Evolutionary conservation across 2,888 invertebrate genomes (phyloP).

Genomic region (Agonopterix heracliana): DNA sequence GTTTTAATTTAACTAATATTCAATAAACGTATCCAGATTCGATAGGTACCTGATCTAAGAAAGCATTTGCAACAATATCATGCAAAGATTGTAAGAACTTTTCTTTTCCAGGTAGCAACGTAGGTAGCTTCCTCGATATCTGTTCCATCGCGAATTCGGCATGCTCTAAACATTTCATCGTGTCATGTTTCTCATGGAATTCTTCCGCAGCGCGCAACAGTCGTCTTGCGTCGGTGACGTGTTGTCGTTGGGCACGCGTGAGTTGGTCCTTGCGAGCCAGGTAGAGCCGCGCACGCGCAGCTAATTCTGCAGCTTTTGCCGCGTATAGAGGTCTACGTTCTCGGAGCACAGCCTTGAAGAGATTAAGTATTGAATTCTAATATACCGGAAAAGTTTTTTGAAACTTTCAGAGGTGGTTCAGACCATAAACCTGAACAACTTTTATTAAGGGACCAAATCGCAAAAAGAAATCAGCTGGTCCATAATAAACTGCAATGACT

Average conservation of each 20-base stretch:
- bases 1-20: no score
- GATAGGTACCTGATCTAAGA: slow-evolving; percentile 52
- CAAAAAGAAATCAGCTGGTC: no score
- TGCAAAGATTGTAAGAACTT: slow-evolving; percentile 52
- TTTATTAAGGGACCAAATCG: not conserved
- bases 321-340: slow-evolving; percentile 61
- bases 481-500: no score
- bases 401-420: no score
- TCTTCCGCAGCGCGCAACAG: slow-evolving; percentile 39
- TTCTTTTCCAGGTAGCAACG: slow-evolving; percentile 54
- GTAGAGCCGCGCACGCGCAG: slow-evolving; percentile 44
- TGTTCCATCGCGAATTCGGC: slow-evolving; percentile 63
- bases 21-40: no score
- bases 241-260: slow-evolving; percentile 45
- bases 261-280: slow-evolving; percentile 46
- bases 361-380: not conserved
- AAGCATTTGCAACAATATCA: slow-evolving; percentile 51
- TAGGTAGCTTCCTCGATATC: slow-evolving; percentile 46
- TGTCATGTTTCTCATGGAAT: slow-evolving; percentile 42
- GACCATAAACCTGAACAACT: not conserved
- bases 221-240: slow-evolving; percentile 48
- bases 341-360: slow-evolving; percentile 47
- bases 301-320: slow-evolving; percentile 45
- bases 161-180: slow-evolving; percentile 52
- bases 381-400: not conserved